Conservation (phyloP, 2,797 vertebrate genomes). For the Sebastes iracundus region DNA sequence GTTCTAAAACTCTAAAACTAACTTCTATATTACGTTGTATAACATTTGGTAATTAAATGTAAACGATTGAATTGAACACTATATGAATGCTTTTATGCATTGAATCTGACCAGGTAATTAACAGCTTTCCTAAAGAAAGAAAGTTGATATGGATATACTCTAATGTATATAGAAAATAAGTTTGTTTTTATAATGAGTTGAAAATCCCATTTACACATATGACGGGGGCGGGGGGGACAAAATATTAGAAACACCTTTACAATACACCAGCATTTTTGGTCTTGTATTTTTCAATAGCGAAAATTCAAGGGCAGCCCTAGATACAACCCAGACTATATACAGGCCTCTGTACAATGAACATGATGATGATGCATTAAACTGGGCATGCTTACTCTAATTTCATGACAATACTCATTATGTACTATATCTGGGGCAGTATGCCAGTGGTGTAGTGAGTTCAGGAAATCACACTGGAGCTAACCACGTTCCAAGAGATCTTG, state of each 20-base stretch:
- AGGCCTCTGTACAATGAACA: too few species aligned
- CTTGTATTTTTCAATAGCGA: too few species aligned
- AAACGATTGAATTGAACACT: background rate
- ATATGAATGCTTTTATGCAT: background rate
- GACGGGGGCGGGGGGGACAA: too few species aligned
- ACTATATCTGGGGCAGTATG: background rate
- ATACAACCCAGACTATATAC: too few species aligned
- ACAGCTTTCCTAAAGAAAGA: background rate
- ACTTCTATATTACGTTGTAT: background rate
- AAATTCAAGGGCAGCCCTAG: too few species aligned
- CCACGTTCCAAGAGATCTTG: background rate
- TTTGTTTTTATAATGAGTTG: background rate
- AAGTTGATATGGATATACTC: background rate
- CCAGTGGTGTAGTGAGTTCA: background rate
- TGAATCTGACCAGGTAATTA: background rate
- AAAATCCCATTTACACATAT: background rate
- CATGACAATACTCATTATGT: too few species aligned
- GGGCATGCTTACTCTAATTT: too few species aligned
- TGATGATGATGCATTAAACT: too few species aligned
- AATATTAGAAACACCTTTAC: too few species aligned
- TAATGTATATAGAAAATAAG: background rate
- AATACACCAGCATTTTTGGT: too few species aligned
- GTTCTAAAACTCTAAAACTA: background rate
- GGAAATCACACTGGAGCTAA: background rate
- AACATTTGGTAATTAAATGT: background rate